These are phyloP conservation scores for Serranus cabrilla DNA, from an alignment of 2,797 vertebrate genomes.

Conservation along the genomic window DNA sequence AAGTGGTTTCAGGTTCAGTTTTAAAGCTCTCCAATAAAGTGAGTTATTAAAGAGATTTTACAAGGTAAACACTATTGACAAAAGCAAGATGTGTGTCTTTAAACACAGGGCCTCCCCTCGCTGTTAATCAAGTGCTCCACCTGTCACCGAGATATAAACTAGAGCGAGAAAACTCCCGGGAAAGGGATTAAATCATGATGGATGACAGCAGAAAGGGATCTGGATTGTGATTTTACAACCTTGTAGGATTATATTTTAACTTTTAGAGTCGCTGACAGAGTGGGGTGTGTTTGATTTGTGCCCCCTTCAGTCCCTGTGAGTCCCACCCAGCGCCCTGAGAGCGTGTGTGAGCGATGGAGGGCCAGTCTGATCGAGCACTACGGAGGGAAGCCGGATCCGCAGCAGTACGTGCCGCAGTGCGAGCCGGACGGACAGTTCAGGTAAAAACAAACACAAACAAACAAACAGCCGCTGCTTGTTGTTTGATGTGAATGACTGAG, in stretches of 20 bases:
- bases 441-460: slow-evolving; percentile 45
- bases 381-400: slow-evolving; percentile 76
- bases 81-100: slow-evolving; percentile 50
- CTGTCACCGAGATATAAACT: slow-evolving; percentile 22
- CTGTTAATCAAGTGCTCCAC: slow-evolving; percentile 33
- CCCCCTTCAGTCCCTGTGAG: too few species aligned
- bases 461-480: neutral
- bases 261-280: neutral
- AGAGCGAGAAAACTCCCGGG: slow-evolving; percentile 5
- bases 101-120: slow-evolving; percentile 37
- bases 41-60: slow-evolving; percentile 66
- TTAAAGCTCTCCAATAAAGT: slow-evolving; percentile 60
- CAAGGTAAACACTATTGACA: slow-evolving; percentile 66
- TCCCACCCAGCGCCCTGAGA: slow-evolving; percentile 76
- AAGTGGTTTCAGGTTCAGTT: slow-evolving; percentile 68
- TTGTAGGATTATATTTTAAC: neutral
- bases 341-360: slow-evolving; percentile 87
- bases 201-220: neutral
- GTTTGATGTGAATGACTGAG: neutral
- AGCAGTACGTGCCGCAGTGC: slow-evolving; percentile 87
- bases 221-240: neutral
- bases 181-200: neutral
- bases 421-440: slow-evolving; percentile 84
- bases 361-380: slow-evolving; percentile 85
- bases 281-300: slow-evolving; percentile 2